These are phyloP conservation scores for Tetramorium simillimum DNA, from an alignment of 1,140 invertebrate species.

Conservation along the genomic window DNA sequence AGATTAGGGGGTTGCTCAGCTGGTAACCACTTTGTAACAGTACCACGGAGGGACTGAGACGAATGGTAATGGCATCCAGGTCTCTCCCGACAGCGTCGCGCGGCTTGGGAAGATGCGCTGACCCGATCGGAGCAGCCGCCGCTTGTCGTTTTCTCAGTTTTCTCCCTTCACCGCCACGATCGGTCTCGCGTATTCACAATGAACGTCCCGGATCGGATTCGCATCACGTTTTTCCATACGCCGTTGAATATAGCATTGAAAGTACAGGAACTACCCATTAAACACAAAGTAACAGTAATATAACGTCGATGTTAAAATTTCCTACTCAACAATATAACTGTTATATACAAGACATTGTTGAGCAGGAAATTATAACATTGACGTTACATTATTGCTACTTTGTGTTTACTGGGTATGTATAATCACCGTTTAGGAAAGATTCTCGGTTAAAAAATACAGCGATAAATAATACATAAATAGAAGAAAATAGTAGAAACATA, in stretches of 20 bases:
- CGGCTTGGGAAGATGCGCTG: constrained; percentile 34
- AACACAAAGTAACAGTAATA: too few relatives aligned
- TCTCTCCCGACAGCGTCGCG: constrained; percentile 27
- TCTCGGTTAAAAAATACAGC: background rate
- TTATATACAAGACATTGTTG: too few relatives aligned
- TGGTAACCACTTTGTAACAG: constrained; percentile 70
- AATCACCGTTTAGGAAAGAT: background rate
- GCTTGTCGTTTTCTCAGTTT: background rate
- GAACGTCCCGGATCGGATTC: background rate
- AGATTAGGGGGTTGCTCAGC: constrained; percentile 64
- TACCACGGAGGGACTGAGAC: constrained; percentile 62
- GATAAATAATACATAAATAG: background rate
- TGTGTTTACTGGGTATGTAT: too few relatives aligned
- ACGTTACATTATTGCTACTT: too few relatives aligned
- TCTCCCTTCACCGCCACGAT: constrained; percentile 17
- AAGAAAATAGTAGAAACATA: background rate
- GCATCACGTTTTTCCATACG: too few relatives aligned
- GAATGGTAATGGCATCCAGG: constrained; percentile 64
- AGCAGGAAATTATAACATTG: too few relatives aligned
- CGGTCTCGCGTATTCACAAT: background rate
- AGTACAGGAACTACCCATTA: too few relatives aligned
- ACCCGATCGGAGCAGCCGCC: background rate
- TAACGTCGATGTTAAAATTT: too few relatives aligned
- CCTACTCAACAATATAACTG: too few relatives aligned
- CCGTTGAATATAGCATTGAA: too few relatives aligned